A percentile compares a stretch with the other conserved stretches of the same genome.
phyloP scores from a whole-genome alignment of 35 echinoderm and acorn worm genomes.

The Amphiura filiformis region DNA sequence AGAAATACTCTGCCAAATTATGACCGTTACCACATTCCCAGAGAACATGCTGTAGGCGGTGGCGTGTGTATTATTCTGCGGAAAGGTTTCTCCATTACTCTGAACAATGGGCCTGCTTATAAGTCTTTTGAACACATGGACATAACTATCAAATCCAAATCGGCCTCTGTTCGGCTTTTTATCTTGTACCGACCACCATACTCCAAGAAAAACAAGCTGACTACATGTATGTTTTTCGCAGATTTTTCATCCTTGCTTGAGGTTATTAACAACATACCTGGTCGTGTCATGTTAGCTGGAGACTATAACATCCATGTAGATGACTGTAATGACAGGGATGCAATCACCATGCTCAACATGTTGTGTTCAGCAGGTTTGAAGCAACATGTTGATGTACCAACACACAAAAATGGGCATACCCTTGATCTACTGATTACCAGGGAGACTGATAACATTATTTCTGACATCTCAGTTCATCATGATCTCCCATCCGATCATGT shows the following conservation, averaged over 20 bases:
- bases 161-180: constrained; percentile 24
- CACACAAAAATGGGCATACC: constrained; percentile 41
- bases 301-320: constrained; percentile 24
- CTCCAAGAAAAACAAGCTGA: constrained; percentile 42
- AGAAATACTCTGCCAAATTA: neutral
- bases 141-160: neutral
- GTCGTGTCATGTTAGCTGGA: neutral
- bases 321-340: constrained; percentile 9
- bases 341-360: neutral
- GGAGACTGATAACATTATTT: neutral
- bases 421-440: constrained; percentile 57
- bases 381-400: constrained; percentile 45
- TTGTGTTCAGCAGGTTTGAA: constrained; percentile 25
- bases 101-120: constrained; percentile 18
- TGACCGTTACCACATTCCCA: constrained; percentile 8
- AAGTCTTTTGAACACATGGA: constrained; percentile 52
- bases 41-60: constrained; percentile 18
- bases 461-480: neutral
- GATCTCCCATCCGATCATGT: constrained; percentile 59
- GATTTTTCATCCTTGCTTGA: neutral
- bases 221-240: neutral
- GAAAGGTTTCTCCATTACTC: constrained; percentile 36
- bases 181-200: constrained; percentile 46
- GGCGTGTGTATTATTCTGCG: constrained; percentile 49
- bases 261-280: neutral